phyloP scores from a whole-genome alignment of 1,140 invertebrate genomes.

The Antheraea mylitta region DNA sequence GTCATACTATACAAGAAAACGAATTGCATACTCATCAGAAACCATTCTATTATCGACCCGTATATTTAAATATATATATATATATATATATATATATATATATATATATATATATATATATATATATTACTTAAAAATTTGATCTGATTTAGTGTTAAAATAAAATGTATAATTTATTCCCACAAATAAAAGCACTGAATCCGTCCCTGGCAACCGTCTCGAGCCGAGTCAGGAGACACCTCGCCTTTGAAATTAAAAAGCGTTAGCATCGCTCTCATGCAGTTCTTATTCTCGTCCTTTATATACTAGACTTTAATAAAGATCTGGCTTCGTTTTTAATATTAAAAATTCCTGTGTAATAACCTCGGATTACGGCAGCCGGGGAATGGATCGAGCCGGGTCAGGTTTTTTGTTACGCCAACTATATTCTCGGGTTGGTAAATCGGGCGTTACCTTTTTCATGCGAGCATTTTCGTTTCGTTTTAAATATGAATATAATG shows the following conservation, averaged over 20 bases:
- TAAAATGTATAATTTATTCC: background rate
- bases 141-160: too few relatives aligned
- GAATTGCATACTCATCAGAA: too few relatives aligned
- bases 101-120: too few relatives aligned
- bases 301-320: slow-evolving; percentile 50
- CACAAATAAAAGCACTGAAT: background rate
- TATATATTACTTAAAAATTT: too few relatives aligned
- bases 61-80: too few relatives aligned
- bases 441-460: too few relatives aligned
- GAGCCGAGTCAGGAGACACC: slow-evolving; percentile 16
- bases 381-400: slow-evolving; percentile 27
- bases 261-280: slow-evolving; percentile 1
- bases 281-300: slow-evolving; percentile 15
- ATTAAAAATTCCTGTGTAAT: slow-evolving; percentile 51
- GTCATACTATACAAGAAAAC: too few relatives aligned
- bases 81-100: too few relatives aligned
- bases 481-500: too few relatives aligned
- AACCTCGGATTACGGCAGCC: slow-evolving; percentile 21
- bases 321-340: slow-evolving; percentile 33
- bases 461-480: too few relatives aligned
- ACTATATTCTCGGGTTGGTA: slow-evolving; percentile 16
- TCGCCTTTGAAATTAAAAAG: slow-evolving; percentile 22
- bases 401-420: slow-evolving; percentile 29
- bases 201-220: slow-evolving; percentile 5
- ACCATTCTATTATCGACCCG: too few relatives aligned